These are phyloP conservation scores for Oceanites oceanicus DNA, from an alignment of 2,113 vertebrate species.

Conservation along the genomic window DNA sequence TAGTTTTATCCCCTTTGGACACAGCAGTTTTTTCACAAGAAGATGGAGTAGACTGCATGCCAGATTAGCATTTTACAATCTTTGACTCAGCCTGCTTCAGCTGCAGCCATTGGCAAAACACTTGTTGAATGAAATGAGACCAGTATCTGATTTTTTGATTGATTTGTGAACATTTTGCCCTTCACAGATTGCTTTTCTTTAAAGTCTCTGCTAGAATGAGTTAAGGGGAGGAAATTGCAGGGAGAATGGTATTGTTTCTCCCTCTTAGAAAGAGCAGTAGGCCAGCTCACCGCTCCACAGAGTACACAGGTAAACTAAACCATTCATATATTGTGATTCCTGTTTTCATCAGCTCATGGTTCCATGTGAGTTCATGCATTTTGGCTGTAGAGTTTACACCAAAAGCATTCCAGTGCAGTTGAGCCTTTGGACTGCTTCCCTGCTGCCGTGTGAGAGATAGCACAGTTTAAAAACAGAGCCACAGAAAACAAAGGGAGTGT, in stretches of 20 bases:
- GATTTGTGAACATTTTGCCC: slow-evolving; percentile 6
- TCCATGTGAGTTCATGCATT: neutral
- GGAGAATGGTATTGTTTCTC: neutral
- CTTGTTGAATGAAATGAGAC: slow-evolving; percentile 16
- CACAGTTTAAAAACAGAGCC: neutral
- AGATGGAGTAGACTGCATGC: neutral
- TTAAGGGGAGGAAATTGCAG: neutral
- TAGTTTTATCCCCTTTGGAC: neutral
- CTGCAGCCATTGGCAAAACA: neutral
- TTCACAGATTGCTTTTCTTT: slow-evolving; percentile 8
- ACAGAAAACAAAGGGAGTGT: neutral
- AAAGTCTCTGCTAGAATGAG: neutral
- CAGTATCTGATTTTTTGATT: neutral
- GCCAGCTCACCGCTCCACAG: neutral
- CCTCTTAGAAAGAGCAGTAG: neutral
- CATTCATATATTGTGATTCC: neutral
- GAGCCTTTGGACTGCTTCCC: neutral
- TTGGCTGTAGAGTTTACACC: neutral
- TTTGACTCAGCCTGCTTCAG: neutral
- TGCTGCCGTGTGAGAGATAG: neutral
- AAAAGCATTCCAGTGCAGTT: neutral
- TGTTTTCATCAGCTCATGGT: neutral
- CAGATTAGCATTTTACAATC: neutral
- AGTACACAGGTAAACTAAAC: neutral
- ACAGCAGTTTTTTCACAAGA: neutral